These are phyloP conservation scores for Lasioglossum calceatum DNA, from an alignment of 2,888 invertebrate species.

Conservation along the genomic window DNA sequence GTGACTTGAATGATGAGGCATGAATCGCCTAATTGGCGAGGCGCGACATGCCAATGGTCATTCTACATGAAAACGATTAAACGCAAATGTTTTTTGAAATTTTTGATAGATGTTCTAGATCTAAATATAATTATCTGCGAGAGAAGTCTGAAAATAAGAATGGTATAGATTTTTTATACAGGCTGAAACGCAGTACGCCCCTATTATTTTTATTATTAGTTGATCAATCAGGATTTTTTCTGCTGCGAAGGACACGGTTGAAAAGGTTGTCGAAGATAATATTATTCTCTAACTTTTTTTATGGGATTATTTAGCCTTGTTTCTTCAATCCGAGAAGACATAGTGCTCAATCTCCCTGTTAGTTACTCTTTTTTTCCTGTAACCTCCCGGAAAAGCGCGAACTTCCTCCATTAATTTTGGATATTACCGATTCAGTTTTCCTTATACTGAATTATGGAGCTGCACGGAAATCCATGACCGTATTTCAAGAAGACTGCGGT, in stretches of 20 bases:
- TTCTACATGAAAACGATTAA: not conserved
- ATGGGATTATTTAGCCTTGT: not conserved
- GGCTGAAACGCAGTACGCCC: not conserved
- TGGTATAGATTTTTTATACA: constrained; percentile 1
- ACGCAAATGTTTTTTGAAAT: not conserved
- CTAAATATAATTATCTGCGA: not conserved
- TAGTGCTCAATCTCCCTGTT: not conserved
- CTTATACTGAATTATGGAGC: not conserved
- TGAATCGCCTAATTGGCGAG: not conserved
- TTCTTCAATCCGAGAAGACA: not conserved
- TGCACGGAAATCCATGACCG: not conserved
- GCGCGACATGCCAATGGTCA: not conserved
- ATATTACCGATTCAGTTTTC: not conserved
- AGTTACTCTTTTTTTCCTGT: not conserved
- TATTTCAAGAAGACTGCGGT: not conserved
- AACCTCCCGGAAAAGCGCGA: not conserved
- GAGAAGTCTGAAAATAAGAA: constrained; percentile 3
- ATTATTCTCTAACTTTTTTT: not conserved
- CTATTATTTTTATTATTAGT: not conserved
- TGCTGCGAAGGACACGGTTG: not conserved
- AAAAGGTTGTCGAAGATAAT: not conserved
- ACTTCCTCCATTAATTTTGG: not conserved
- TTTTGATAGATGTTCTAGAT: not conserved
- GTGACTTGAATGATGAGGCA: not conserved
- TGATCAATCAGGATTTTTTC: not conserved